A percentile compares a stretch with the other conserved stretches of the same genome.
Evolutionary conservation across 2,113 vertebrate species (phyloP).

Genomic region (Tympanuchus pallidicinctus): DNA sequence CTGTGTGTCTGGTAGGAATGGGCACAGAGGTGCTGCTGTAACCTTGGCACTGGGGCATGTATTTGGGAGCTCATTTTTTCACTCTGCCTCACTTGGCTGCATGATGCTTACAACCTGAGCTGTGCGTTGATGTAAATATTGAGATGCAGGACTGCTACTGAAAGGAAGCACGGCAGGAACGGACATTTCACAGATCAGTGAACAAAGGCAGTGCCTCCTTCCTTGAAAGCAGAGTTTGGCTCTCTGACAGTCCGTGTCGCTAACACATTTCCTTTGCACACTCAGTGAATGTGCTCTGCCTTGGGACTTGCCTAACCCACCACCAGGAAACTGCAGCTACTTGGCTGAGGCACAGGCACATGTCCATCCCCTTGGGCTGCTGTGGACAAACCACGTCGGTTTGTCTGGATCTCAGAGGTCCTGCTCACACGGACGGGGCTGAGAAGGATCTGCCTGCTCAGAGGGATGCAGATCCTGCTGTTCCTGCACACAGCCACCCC

Average conservation of each 20-base stretch:
- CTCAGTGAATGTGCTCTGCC: not conserved
- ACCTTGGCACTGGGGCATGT: not conserved
- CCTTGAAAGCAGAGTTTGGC: not conserved
- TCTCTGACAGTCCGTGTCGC: not conserved
- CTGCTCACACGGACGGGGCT: not conserved
- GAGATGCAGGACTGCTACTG: not conserved
- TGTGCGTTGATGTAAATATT: not conserved
- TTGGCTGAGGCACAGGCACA: not conserved
- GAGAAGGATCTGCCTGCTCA: not conserved
- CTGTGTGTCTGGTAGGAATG: not conserved
- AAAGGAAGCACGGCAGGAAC: not conserved
- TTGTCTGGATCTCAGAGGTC: not conserved
- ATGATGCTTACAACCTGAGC: not conserved
- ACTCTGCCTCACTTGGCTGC: not conserved
- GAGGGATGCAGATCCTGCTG: not conserved
- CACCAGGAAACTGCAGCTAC: accelerated
- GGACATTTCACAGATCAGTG: not conserved
- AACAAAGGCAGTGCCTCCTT: not conserved
- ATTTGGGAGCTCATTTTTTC: not conserved
- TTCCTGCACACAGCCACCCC: not conserved
- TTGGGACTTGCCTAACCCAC: not conserved
- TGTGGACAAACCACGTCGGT: not conserved
- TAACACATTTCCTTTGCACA: not conserved
- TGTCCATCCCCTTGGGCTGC: not conserved
- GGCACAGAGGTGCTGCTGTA: not conserved